Conservation (phyloP, 2,797 vertebrate species). For the Pristis pectinata region DNA sequence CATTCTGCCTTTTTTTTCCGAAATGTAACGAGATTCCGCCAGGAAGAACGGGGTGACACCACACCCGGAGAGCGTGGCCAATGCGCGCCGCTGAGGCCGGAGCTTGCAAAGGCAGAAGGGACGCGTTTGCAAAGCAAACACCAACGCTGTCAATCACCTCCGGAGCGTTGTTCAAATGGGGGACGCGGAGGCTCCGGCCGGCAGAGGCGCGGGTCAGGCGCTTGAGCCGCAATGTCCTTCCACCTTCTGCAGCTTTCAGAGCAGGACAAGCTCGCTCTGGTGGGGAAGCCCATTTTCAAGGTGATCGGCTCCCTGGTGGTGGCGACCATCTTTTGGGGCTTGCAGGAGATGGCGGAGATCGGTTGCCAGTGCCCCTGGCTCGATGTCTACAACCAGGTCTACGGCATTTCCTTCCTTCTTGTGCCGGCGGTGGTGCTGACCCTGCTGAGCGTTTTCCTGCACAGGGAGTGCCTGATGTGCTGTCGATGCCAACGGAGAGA, state of each 20-base stretch:
- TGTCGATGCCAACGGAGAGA: not conserved
- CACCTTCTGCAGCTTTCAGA: not conserved
- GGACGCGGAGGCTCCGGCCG: not conserved
- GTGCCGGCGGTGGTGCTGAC: not conserved
- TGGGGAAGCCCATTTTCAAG: not conserved
- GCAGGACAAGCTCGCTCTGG: not conserved
- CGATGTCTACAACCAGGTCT: not conserved
- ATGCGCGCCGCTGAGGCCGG: not conserved
- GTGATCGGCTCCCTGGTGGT: slow-evolving; percentile 5
- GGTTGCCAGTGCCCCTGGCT: slow-evolving; percentile 27
- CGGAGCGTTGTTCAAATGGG: not conserved
- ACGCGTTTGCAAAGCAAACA: slow-evolving; percentile 29
- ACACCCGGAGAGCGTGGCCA: not conserved
- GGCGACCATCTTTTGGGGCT: slow-evolving; percentile 8
- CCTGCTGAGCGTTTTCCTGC: not conserved
- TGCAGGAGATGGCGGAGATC: not conserved
- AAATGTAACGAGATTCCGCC: not conserved
- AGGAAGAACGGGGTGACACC: not conserved
- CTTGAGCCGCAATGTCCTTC: not conserved
- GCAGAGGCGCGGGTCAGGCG: not conserved
- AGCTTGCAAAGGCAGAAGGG: not conserved
- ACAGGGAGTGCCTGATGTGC: slow-evolving; percentile 7
- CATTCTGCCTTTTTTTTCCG: not conserved
- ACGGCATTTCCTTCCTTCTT: not conserved
- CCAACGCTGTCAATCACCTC: not conserved